Evolutionary conservation across 2,113 vertebrate species (phyloP).

Genomic region (Crotalus viridis): DNA sequence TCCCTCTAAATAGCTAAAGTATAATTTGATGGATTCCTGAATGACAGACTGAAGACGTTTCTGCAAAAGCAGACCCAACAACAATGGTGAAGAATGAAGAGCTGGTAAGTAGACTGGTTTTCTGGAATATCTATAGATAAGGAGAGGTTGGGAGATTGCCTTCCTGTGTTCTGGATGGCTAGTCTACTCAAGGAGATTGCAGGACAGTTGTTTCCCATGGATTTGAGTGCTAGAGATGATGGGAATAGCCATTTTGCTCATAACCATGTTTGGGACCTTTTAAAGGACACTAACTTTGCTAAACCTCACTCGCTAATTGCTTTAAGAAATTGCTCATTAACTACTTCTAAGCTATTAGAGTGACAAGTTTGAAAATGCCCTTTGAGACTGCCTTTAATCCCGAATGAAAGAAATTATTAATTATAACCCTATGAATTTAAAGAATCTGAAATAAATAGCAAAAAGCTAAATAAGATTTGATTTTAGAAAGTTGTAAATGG

Average conservation of each 20-base stretch:
- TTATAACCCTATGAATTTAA: background rate
- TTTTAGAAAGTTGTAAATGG: background rate
- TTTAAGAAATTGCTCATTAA: background rate
- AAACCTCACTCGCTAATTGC: background rate
- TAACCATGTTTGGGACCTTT: background rate
- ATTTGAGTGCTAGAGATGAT: background rate
- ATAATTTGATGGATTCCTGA: background rate
- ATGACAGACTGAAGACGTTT: background rate
- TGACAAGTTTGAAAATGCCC: background rate
- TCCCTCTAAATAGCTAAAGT: background rate
- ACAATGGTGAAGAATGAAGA: background rate
- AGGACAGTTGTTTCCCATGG: background rate
- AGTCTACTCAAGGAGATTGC: background rate
- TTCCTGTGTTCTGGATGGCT: background rate
- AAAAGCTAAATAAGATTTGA: background rate
- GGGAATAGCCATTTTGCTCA: background rate
- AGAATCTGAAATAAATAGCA: background rate
- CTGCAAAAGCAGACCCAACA: background rate
- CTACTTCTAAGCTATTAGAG: background rate
- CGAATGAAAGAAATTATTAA: background rate
- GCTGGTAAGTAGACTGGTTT: background rate
- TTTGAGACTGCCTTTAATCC: background rate
- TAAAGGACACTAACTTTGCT: background rate
- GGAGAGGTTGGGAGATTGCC: background rate
- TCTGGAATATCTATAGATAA: background rate